Evolutionary conservation across 2,113 vertebrate species (phyloP).

Genomic region (Melanerpes formicivorus): DNA sequence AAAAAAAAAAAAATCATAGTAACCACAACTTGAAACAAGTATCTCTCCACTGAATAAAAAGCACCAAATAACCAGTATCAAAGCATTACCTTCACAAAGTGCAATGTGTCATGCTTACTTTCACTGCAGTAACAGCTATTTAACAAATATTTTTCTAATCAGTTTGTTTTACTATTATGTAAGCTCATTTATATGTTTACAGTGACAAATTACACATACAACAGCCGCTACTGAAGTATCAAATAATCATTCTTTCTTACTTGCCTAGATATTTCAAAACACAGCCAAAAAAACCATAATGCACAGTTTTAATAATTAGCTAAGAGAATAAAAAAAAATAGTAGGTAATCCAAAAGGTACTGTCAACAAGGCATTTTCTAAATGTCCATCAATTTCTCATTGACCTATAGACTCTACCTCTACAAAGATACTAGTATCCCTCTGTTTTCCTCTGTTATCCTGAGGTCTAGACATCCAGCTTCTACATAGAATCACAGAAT

Average conservation of each 20-base stretch:
- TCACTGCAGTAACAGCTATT: neutral
- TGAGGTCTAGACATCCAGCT: neutral
- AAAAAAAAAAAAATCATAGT: neutral
- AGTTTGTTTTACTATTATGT: neutral
- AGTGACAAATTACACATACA: neutral
- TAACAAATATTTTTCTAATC: neutral
- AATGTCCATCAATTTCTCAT: neutral
- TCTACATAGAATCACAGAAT: neutral
- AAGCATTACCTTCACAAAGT: neutral
- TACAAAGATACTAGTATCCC: neutral
- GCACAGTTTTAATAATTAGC: neutral
- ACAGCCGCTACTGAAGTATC: neutral
- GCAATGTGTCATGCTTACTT: neutral
- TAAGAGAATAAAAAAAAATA: neutral
- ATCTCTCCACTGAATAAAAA: neutral
- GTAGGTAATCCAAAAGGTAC: neutral
- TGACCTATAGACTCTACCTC: neutral
- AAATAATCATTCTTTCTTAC: neutral
- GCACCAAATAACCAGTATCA: neutral
- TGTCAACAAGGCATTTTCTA: neutral
- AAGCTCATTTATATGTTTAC: neutral
- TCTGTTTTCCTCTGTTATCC: neutral
- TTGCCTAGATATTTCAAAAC: neutral
- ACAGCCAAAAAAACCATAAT: neutral
- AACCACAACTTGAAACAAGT: neutral